Evolutionary conservation across 2,888 invertebrate genomes (phyloP).

Genomic region (Branchellion lobata): DNA sequence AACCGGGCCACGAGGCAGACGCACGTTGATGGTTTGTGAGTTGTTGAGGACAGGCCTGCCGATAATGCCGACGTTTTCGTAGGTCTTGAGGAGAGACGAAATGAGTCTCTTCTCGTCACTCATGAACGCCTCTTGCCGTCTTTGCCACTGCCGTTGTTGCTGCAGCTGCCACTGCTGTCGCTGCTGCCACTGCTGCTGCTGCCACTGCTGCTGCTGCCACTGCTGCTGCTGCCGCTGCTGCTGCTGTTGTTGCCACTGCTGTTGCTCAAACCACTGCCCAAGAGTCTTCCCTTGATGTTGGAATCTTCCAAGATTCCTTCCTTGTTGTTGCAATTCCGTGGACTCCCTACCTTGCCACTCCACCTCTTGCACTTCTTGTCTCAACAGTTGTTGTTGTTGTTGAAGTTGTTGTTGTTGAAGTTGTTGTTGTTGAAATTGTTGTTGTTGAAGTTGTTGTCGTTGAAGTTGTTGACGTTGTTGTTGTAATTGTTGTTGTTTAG

Average conservation of each 20-base stretch:
- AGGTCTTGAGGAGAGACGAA: constrained; percentile 57
- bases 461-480: neutral
- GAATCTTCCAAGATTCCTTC: no score
- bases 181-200: neutral
- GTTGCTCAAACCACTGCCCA: neutral
- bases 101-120: constrained; percentile 60
- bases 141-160: neutral
- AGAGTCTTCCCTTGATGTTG: no score
- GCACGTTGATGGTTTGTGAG: constrained; percentile 55
- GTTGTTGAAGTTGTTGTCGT: no score
- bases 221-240: neutral
- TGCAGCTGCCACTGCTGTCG: neutral
- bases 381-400: constrained; percentile 12
- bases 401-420: no score
- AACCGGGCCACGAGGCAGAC: no score
- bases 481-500: neutral
- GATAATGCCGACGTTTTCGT: constrained; percentile 58
- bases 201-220: constrained; percentile 3
- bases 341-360: constrained; percentile 2
- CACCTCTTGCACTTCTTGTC: neutral
- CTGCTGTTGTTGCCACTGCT: neutral
- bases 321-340: no score
- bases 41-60: constrained; percentile 60
- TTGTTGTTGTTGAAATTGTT: no score
- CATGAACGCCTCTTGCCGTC: neutral